Evolutionary conservation across 2,797 vertebrate species (phyloP).

Genomic region (Synaphobranchus kaupii): DNA sequence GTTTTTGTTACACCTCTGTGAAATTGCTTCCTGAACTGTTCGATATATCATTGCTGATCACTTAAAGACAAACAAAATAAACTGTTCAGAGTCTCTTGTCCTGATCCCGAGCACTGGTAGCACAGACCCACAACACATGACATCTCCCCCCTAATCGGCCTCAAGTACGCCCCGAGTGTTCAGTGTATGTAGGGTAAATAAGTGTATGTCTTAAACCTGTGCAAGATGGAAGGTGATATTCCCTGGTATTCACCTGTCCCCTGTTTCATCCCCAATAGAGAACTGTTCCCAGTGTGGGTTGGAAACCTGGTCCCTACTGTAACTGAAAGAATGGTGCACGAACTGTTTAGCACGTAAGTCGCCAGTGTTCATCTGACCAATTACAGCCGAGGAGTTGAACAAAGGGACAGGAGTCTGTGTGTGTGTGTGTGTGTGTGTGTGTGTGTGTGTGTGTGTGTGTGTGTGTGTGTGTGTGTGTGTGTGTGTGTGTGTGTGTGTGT

Average conservation of each 20-base stretch:
- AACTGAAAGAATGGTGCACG: conserved; percentile 58
- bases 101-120: neutral
- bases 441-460: too few relatives aligned
- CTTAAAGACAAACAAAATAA: neutral
- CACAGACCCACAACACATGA: neutral
- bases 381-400: neutral
- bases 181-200: too few relatives aligned
- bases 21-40: neutral
- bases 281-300: conserved; percentile 72
- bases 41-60: neutral
- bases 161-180: neutral
- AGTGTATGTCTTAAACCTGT: neutral
- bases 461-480: too few relatives aligned
- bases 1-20: too few relatives aligned
- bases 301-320: conserved; percentile 65
- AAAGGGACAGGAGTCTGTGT: neutral
- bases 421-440: neutral
- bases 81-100: neutral
- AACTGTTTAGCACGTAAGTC: conserved; percentile 70
- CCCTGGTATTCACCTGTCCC: neutral
- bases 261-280: conserved; percentile 46
- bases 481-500: too few relatives aligned
- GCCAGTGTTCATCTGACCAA: neutral
- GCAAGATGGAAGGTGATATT: neutral
- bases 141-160: neutral